Evolutionary conservation across 2,797 vertebrate genomes (phyloP), one percentile per base, ranked within the genome.

Genomic region (Apogon hyalosoma): DNA sequence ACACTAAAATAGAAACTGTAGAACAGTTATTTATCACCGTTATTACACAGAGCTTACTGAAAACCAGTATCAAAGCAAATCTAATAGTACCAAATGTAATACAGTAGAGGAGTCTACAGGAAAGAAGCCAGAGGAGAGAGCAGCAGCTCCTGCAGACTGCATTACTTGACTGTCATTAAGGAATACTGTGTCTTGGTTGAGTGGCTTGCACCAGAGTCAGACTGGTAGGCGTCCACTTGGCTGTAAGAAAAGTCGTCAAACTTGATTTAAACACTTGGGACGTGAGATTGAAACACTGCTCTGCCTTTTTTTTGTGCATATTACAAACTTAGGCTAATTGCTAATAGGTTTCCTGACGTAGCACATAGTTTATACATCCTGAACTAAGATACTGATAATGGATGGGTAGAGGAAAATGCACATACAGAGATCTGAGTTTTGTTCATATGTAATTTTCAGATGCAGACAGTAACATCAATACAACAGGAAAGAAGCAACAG

Each of bases 111-210:
- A 40, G 15, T 66, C 28, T 19, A 7, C 41, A 51, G 31, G 49
- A 14, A 56, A 28, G 59, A 68, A 28, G 60, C 56, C 40, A 40
- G 61, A 53, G 41, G 31, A 48, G 57, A 50, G 58, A 40, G 49
- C 56, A 45, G 64, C 55, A 49, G 63, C 52, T 67, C 42, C 11
- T 38, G 36, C 43, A 68, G 58, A 21, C 61, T 45, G 45, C 56
- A 54, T 67, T 43, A 50, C 68, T 69, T 60, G 46, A 42, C 54
- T 58, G 50, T 69, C 55, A 62, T 83, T 65, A 79, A 77, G 43
- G 43, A 77, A 42, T 11, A 7, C 55, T 38, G 58, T 73, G 55
- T 79, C 69, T 63, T 51, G 50, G 53, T 60, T 69, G 63, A 83
- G 73, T 58, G 52, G 54, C 0, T 12, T 21, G 58, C 43, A n/a